Evolutionary conservation across 2,113 vertebrate species (phyloP).

Genomic region (Lepidothrix coronata): DNA sequence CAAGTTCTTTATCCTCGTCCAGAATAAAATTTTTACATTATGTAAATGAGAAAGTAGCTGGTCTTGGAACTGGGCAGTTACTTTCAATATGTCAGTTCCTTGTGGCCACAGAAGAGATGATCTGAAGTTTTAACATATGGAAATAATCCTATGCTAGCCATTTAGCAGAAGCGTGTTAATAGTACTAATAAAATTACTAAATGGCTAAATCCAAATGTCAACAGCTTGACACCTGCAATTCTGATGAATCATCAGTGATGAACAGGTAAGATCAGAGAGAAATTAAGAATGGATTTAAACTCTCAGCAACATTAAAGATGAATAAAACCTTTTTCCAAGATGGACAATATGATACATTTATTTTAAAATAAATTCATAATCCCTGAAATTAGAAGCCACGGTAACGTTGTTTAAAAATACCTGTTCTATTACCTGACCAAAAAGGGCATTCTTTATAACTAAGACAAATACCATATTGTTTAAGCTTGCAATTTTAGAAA

Average conservation of each 20-base stretch:
- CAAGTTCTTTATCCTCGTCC: background rate
- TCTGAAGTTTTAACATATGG: background rate
- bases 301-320: background rate
- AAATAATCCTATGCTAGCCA: background rate
- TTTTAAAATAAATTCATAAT: background rate
- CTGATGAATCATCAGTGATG: background rate
- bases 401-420: background rate
- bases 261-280: background rate
- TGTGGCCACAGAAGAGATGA: background rate
- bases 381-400: background rate
- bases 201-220: rapidly evolving
- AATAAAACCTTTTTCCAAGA: background rate
- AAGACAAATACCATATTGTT: background rate
- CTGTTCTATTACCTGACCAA: background rate
- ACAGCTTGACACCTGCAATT: background rate
- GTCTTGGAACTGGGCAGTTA: background rate
- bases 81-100: background rate
- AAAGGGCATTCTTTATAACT: background rate
- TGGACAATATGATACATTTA: background rate
- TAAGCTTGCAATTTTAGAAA: background rate
- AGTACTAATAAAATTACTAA: background rate
- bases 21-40: background rate
- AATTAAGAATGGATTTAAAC: background rate
- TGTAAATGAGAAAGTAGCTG: background rate
- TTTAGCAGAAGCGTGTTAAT: background rate